Base-by-base conservation (phyloP, 2,888 invertebrate species). In the Andrena praecox region DNA sequence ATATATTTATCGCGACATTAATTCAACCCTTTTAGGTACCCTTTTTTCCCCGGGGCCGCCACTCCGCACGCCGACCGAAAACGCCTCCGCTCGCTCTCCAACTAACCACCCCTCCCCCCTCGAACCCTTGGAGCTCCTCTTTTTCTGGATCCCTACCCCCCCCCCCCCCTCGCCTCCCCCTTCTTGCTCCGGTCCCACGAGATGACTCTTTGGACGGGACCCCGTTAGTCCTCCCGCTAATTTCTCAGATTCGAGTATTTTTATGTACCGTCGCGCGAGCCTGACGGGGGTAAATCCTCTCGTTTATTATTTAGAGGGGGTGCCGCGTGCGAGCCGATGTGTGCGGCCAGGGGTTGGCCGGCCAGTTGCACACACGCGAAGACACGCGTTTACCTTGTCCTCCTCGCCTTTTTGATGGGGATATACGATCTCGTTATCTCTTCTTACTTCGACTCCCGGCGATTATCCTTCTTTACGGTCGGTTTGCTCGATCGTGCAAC, bases 1-100 rank as follows among this genome's bases (percentile, higher is more conserved):
- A 94, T 94, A 94, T 94, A 94, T 94, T 94, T 94, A 94, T 94
- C 94, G 94, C 93, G 94, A 94, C 94, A 94, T 94, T 94, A 94
- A 94, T 94, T 94, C 94, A 93, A 94, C 93, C 94, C 94, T 93
- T 94, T 94, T 93, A 93, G 93, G 91, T 89, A 89, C 91, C 91
- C 91, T 91, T 91, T 92, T 92, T 92, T 90, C 90, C 90, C 83
- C 86, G 48, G 59, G 27, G 83, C 79, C 77, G 80, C 82, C 89
- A 87, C 88, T 87, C 87, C 77, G 85, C 87, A 64, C 86, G 85
- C 80, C 82, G 89, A 89, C 84, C 84, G 82, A 86, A 72, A 83
- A 80, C 83, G 84, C 85, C 82, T 82, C 80, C 85, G 82, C 80
- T 68, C 42, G 78, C 74, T 66, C 76, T 76, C 24, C 24, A 56